Percentiles rank a stretch among this genome's conserved stretches.
These are phyloP conservation scores for Ridgeia piscesae DNA, from an alignment of 1,140 invertebrate genomes.

Conservation along the genomic window DNA sequence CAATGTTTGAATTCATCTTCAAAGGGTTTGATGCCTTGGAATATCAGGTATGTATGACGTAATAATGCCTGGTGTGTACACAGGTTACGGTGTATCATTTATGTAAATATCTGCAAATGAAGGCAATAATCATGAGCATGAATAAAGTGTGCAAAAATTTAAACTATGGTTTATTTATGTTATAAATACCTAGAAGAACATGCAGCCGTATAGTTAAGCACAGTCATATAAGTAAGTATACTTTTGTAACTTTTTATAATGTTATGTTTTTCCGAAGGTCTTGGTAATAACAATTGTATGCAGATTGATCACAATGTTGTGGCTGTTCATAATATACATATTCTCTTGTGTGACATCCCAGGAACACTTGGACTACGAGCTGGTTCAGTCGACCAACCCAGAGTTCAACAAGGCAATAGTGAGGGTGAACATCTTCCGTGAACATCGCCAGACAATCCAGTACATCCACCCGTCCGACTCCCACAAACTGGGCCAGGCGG, in stretches of 20 bases:
- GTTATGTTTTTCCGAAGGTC: too few relatives aligned
- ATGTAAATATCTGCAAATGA: background rate
- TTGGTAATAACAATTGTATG: background rate
- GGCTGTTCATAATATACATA: background rate
- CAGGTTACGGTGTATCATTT: background rate
- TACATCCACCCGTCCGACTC: slow-evolving; percentile 93
- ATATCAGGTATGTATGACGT: slow-evolving; percentile 66
- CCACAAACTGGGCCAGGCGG: slow-evolving; percentile 85
- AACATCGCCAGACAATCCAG: slow-evolving; percentile 95
- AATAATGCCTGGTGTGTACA: background rate
- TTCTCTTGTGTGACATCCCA: slow-evolving; percentile 51
- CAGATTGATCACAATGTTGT: background rate
- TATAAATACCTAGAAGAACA: too few relatives aligned
- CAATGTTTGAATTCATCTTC: slow-evolving; percentile 95
- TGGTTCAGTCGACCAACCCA: slow-evolving; percentile 93
- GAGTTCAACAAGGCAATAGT: slow-evolving; percentile 97
- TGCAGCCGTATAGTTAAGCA: too few relatives aligned
- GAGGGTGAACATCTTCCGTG: slow-evolving; percentile 83
- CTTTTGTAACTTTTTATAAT: too few relatives aligned
- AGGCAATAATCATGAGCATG: background rate
- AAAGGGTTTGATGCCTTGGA: slow-evolving; percentile 94
- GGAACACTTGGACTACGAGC: slow-evolving; percentile 94
- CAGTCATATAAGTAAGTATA: too few relatives aligned
- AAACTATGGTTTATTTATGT: too few relatives aligned
- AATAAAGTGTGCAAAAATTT: too few relatives aligned